These are phyloP conservation scores for Nemotelus nigrinus DNA, from an alignment of 2,888 invertebrate species.

Conservation along the genomic window DNA sequence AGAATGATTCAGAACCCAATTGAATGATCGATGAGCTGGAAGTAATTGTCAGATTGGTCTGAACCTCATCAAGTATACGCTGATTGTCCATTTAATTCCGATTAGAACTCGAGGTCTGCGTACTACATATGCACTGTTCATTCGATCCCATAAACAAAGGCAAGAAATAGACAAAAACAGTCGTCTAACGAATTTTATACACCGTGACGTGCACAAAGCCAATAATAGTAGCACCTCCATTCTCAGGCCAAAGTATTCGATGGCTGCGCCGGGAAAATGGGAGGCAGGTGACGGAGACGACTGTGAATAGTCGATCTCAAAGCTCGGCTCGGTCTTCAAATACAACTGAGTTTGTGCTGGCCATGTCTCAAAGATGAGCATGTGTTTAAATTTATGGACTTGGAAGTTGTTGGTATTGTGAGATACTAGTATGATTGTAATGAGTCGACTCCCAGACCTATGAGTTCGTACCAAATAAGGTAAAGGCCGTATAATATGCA, in stretches of 20 bases:
- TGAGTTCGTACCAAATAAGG: slow-evolving; percentile 39
- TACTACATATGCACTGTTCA: background rate
- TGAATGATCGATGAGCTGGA: slow-evolving; percentile 27
- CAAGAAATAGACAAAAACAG: slow-evolving; percentile 10
- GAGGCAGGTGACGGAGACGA: too few relatives aligned
- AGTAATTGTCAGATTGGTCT: slow-evolving; percentile 14
- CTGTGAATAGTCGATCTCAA: background rate
- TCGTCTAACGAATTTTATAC: slow-evolving; percentile 7
- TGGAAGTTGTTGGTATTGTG: slow-evolving; percentile 6
- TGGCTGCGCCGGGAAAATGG: too few relatives aligned
- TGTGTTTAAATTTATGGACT: slow-evolving; percentile 12
- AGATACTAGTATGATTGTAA: background rate
- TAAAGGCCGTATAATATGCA: slow-evolving; percentile 23
- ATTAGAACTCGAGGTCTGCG: background rate
- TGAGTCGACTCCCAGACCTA: background rate
- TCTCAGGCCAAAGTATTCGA: too few relatives aligned
- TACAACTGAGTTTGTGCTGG: slow-evolving; percentile 1
- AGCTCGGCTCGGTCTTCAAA: slow-evolving; percentile 1
- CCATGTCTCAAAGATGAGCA: slow-evolving; percentile 20
- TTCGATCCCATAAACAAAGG: background rate
- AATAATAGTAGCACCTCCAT: background rate
- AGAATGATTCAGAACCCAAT: slow-evolving; percentile 26
- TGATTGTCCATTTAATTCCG: too few relatives aligned
- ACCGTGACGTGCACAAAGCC: slow-evolving; percentile 26
- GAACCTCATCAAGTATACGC: background rate